A percentile compares a stretch with the other conserved stretches of the same genome.
These are phyloP conservation scores for Bombus sibiricus DNA, from an alignment of 1,140 invertebrate genomes.

Conservation along the genomic window DNA sequence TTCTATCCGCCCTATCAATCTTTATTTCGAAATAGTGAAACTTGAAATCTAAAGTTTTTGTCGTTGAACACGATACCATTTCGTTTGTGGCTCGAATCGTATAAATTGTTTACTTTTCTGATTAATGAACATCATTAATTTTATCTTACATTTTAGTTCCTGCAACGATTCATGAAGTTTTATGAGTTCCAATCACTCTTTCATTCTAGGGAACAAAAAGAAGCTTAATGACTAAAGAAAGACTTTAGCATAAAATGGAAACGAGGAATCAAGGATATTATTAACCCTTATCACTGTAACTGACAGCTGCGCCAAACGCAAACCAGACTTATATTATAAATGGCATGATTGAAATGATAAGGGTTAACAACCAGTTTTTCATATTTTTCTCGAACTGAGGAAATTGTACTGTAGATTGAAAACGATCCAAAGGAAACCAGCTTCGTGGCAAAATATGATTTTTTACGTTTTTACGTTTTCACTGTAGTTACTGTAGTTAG, in stretches of 20 bases:
- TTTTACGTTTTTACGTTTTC: neutral
- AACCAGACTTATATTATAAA: neutral
- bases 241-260: neutral
- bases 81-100: no score
- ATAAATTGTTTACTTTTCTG: no score
- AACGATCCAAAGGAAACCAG: neutral
- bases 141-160: no score
- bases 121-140: no score
- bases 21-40: neutral
- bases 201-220: no score
- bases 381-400: no score
- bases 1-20: neutral
- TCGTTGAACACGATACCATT: neutral
- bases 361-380: no score
- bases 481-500: no score
- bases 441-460: neutral
- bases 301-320: neutral
- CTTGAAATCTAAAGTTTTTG: neutral
- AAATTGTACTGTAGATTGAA: neutral
- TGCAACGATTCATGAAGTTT: no score
- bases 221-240: neutral
- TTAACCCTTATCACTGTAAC: neutral
- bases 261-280: neutral
- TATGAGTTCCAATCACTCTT: no score
- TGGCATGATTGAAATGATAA: neutral